Evolutionary conservation across 2,113 vertebrate species (phyloP), one percentile per base, ranked within the genome.

Genomic region (Rattus rattus): DNA sequence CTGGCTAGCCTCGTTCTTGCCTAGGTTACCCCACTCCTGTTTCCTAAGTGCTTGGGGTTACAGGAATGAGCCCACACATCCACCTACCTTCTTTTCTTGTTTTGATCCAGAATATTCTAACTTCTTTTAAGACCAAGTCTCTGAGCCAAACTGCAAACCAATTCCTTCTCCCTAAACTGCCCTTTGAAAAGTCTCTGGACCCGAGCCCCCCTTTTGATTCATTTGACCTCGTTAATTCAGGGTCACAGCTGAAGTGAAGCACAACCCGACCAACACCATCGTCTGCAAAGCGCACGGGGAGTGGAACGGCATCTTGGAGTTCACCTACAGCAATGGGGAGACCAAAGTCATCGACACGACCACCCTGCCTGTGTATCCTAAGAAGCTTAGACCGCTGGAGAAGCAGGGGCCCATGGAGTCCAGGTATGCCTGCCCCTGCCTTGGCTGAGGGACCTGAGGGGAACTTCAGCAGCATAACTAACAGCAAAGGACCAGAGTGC

Each of bases 241-340:
- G 98, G 99, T 99, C 91, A 99, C 99, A 0, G 99, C 99, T 0
- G 99, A 99, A 97, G 99, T 99, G 92, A 99, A 99, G 97, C 99
- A 99, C 98, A 99, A 99, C 89, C 99, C 99, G 1, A 99, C 99
- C 0, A 99, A 98, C 98, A 99, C 99, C 95, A 99, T 99, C 0
- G 99, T 99, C 0, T 99, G 99, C 96, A 99, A 99, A 98, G 99
- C 99, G 1, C 99, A 99, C 85, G 99, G 99, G 47, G 99, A 99
- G 30, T 99, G 99, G 99, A 99, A 99, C 0, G 99, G 99, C 7
- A 98, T 98, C 0, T 98, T 99, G 97, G 99, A 99, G 97, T 99
- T 99, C 97, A 99, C 99, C 12, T 99, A 99, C 98, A 99, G 98
- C 98, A 99, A 98, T 0, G 99, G 99, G 26, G 99, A 99, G 67